Conservation (phyloP, 2,888 invertebrate genomes). For the Erebia aethiops region DNA sequence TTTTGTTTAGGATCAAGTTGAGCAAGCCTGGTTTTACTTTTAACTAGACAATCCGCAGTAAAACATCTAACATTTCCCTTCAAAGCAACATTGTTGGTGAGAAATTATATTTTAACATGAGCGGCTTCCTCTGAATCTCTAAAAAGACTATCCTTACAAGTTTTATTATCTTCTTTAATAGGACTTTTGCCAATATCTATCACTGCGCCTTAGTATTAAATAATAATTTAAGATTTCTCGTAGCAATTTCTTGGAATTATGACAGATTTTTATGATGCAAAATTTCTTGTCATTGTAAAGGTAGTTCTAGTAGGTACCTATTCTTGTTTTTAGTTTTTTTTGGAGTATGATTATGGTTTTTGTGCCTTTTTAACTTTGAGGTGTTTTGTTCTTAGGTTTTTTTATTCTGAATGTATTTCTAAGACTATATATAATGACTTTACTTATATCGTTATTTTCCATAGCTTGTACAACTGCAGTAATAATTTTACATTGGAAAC, state of each 20-base stretch:
- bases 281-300: neutral
- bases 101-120: conserved; percentile 28
- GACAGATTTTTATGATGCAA: conserved; percentile 9
- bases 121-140: conserved; percentile 29
- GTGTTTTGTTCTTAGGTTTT: neutral
- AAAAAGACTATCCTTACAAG: conserved; percentile 5
- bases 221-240: neutral
- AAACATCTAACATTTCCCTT: conserved; percentile 36
- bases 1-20: conserved; percentile 25
- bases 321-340: neutral
- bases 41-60: conserved; percentile 35
- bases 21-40: conserved; percentile 28
- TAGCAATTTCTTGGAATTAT: conserved; percentile 2
- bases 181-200: conserved; percentile 6
- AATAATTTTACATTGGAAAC: neutral
- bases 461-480: neutral
- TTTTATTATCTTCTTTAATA: conserved; percentile 21
- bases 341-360: neutral
- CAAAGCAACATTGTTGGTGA: conserved; percentile 38
- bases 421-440: too few relatives aligned
- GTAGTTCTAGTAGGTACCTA: too few relatives aligned
- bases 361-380: neutral
- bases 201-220: neutral
- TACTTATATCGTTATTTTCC: neutral
- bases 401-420: neutral